Evolutionary conservation across 2,888 invertebrate genomes (phyloP), one percentile per base, ranked within the genome.

Genomic region (Rhingia rostrata): DNA sequence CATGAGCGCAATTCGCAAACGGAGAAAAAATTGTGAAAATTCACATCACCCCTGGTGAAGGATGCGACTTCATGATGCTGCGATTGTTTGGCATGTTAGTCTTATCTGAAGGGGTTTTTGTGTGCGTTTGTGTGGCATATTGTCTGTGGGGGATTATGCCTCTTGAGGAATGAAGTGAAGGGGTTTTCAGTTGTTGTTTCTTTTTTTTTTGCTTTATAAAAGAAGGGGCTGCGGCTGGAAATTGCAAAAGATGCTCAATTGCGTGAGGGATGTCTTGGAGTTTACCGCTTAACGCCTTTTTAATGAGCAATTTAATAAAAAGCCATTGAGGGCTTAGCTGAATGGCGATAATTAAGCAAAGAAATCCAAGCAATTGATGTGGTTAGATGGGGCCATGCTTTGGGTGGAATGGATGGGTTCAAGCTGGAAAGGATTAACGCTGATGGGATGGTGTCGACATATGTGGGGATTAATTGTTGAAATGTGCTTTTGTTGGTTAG

Each of bases 261-360:
- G 66, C 22, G 22, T 70, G 43, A 60, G 66, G 66, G 54, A 70
- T 70, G 66, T 64, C 73, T 58, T 43, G 64, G 54, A 58, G 53
- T 74, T 74, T 75, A 84, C 80, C 80, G 79, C 69, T 80, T 80
- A 75, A 75, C 80, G 84, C 80, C 84, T 64, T 75, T 60, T 75
- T 79, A 75, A 84, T 84, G 74, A 70, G 79, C 70, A 51, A 64
- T 64, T 74, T 60, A 79, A 74, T 64, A 49, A 60, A 49, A 56
- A 70, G 41, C 63, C 54, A 69, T 56, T 77, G 56, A 69, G 41
- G 66, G 22, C 10, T 39, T 30, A n/a, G 32, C 39, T 4, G 10
- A 49, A 10, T 10, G 22, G 10, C 49, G 30, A 49, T 30, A 30
- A 30, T 9, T 14, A 30, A 22, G 9, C 12, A 30, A 30, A 4